Evolutionary conservation across 1,140 invertebrate species (phyloP).

Genomic region (Cataglyphis hispanica): DNA sequence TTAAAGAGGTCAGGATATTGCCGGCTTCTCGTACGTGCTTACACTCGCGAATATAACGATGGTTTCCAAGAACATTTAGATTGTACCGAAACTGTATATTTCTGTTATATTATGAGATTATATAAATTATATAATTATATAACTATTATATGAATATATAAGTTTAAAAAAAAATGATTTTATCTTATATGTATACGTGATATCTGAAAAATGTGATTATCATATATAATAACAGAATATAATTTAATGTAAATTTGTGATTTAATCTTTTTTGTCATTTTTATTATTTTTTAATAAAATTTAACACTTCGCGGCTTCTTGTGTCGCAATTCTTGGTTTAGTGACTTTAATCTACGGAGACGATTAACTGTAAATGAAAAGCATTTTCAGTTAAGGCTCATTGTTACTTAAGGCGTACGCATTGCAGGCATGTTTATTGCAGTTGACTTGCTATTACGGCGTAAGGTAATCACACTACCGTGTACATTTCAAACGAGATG

Average conservation of each 20-base stretch:
- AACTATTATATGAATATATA: neutral
- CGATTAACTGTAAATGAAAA: slow-evolving; percentile 41
- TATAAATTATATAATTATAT: neutral
- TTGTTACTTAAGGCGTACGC: slow-evolving; percentile 30
- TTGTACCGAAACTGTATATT: slow-evolving; percentile 28
- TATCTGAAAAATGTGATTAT: neutral
- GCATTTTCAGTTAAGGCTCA: slow-evolving; percentile 9
- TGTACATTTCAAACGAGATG: slow-evolving; percentile 49
- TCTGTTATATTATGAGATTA: slow-evolving; percentile 28
- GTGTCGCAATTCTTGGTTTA: neutral
- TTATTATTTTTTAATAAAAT: neutral
- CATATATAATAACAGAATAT: neutral
- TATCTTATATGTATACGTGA: neutral
- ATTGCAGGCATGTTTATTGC: slow-evolving; percentile 42
- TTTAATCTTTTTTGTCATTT: neutral
- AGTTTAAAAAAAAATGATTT: slow-evolving; percentile 19
- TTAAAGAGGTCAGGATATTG: slow-evolving; percentile 70
- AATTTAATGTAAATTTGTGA: neutral
- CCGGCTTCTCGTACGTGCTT: slow-evolving; percentile 41
- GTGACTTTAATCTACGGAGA: neutral
- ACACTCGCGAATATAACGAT: slow-evolving; percentile 38
- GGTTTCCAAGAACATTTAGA: slow-evolving; percentile 4
- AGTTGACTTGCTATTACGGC: slow-evolving; percentile 59
- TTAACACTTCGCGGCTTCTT: neutral
- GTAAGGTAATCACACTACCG: slow-evolving; percentile 62